Evolutionary conservation across 2,888 invertebrate species (phyloP), one percentile per base, ranked within the genome.

Genomic region (Chrysina gloriosa): DNA sequence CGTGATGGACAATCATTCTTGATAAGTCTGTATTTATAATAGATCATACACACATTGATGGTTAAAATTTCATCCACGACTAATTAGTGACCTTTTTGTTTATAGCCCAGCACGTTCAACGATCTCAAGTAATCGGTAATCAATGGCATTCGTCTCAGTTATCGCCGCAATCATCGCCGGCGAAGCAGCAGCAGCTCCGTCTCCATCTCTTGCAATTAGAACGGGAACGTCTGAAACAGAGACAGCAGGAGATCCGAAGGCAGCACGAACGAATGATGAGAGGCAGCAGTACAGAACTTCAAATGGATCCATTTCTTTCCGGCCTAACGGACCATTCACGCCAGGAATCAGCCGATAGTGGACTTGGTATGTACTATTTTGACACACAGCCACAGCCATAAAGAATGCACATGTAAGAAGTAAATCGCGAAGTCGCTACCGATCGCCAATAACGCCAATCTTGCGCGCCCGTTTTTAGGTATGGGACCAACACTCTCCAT

Each of bases 271-370:
- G 92, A 71, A 89, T 92, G 89, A 87, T 91, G 77, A 86, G 91
- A 73, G 90, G 84, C 45, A 86, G 86, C 67, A 88, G 85, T 74
- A 88, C 89, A 9, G 90, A 90, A 70, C 84, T 89, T 70, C 88
- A 89, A 0, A 84, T 91, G 84, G 93, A 94, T 83, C 93, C 94
- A 69, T 94, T 93, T 85, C 85, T 94, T 71, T 92, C 93, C 2
- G 91, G 92, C 56, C 85, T 92, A 76, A 90, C 91, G 65, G 96
- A 96, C 79, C 97, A 97, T 84, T 92, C 95, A 76, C 88, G 97
- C 72, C 97, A 97, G 84, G 97, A 96, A 84, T 96, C 96, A 7
- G 95, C 95, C 7, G 97, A 97, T 84, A 96, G 95, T 83, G 97
- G 97, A 63, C 87, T 97, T 71, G 96, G 96, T 82, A 76, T 77